phyloP scores from a whole-genome alignment of 2,113 vertebrate genomes.

The Uria aalge region DNA sequence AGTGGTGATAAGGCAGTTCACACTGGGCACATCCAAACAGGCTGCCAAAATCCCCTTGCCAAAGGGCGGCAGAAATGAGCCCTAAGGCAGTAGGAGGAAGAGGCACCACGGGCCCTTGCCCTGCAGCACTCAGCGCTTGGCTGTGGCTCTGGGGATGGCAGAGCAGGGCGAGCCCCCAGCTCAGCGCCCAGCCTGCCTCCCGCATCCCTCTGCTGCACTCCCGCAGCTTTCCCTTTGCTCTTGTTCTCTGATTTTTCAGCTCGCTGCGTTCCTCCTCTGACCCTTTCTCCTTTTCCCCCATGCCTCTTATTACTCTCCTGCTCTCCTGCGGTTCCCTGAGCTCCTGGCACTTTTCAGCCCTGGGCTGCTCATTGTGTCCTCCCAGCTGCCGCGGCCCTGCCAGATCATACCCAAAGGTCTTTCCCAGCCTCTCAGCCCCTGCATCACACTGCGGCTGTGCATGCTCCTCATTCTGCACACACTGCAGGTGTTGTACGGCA shows the following conservation, averaged over 20 bases:
- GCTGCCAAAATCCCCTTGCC: no score
- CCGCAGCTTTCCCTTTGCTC: neutral
- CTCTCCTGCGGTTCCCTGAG: neutral
- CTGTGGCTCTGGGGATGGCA: neutral
- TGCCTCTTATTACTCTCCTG: neutral
- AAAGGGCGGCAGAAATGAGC: accelerated
- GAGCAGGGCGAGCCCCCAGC: neutral
- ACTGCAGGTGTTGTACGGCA: neutral
- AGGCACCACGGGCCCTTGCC: accelerated
- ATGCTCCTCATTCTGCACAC: neutral
- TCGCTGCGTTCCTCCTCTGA: neutral
- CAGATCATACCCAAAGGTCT: neutral
- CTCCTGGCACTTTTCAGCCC: neutral
- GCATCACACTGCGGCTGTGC: neutral
- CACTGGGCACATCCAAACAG: neutral
- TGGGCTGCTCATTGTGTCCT: neutral
- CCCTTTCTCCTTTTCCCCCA: neutral
- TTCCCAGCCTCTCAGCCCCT: neutral
- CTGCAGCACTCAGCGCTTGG: neutral
- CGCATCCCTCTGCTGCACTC: neutral
- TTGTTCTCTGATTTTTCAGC: neutral
- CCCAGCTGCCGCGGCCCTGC: neutral
- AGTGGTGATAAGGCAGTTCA: neutral
- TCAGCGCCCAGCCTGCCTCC: neutral
- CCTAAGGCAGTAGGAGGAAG: accelerated